Evolutionary conservation across 1,140 invertebrate genomes (phyloP), one percentile per base, ranked within the genome.

Genomic region (Aleiodes sp.): DNA sequence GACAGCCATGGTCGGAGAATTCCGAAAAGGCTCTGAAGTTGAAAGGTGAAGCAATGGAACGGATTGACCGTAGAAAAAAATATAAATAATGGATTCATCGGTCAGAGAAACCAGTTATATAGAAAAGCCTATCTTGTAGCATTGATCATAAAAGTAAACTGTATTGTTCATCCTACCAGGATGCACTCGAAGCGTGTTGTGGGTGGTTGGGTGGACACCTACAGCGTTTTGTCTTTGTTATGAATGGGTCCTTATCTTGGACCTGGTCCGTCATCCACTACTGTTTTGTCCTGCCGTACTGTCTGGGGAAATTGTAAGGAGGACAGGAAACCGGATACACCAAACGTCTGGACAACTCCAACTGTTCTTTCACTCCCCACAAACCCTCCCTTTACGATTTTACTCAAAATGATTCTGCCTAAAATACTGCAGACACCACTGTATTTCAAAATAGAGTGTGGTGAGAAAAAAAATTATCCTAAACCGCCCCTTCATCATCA

Each of bases 211-310:
- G 68, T 70, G 72, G n/a, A n/a, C n/a, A n/a, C n/a, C n/a, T n/a
- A n/a, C n/a, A n/a, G 65, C 79, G 84, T 86, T 86, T 86, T 86
- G 84, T 85, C 83, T 86, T 83, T 71, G 77, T 80, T 77, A 77
- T 86, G 83, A 85, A 86, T 84, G 79, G 75, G 64, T 82, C 74
- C 82, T 86, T 86, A 86, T 86, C 84, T 82, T 77, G 62, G 39
- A 64, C 73, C 74, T 76, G 82, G 83, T 83, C 83, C 83, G 78
- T 85, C 82, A 86, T 74, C 73, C 68, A 76, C n/a, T n/a, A 61
- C 9, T 8, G 69, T 67, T 73, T 70, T 73, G 71, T 74, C 70
- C 71, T 69, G 65, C 43, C 43, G 29, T 65, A 72, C 72, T 72
- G 75, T 73, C 56, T 69, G 78, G 75, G 76, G n/a, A n/a, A 82